Conservation (phyloP, 1,140 invertebrate species). For the Sitophilus oryzae region DNA sequence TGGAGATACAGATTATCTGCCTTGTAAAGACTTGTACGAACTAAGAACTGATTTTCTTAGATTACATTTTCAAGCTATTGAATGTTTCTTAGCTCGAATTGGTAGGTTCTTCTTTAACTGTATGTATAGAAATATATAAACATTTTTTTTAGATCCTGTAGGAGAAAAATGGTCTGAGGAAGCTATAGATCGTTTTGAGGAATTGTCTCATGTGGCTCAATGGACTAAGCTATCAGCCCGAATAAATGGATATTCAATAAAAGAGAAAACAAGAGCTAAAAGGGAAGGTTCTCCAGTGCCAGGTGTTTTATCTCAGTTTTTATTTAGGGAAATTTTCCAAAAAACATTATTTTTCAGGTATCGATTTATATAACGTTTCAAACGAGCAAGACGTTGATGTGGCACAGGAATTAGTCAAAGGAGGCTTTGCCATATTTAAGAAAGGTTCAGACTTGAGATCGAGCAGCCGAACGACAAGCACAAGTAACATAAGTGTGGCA, state of each 20-base stretch:
- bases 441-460: slow-evolving; percentile 23
- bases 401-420: slow-evolving; percentile 38
- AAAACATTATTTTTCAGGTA: slow-evolving; percentile 22
- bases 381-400: slow-evolving; percentile 38
- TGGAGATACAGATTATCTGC: slow-evolving; percentile 64
- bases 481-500: slow-evolving; percentile 33
- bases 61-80: slow-evolving; percentile 70
- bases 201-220: slow-evolving; percentile 55
- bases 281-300: slow-evolving; percentile 57
- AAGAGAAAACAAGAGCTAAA: slow-evolving; percentile 41
- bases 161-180: slow-evolving; percentile 54
- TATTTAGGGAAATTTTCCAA: too few species aligned
- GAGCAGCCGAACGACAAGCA: slow-evolving; percentile 32
- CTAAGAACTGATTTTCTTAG: slow-evolving; percentile 67
- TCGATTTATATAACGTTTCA: slow-evolving; percentile 53
- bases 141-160: slow-evolving; percentile 33
- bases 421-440: slow-evolving; percentile 37
- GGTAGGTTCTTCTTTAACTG: too few species aligned
- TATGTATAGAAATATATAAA: too few species aligned
- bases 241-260: slow-evolving; percentile 60
- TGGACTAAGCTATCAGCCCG: slow-evolving; percentile 64
- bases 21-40: slow-evolving; percentile 56
- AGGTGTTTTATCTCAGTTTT: slow-evolving; percentile 42
- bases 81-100: slow-evolving; percentile 69
- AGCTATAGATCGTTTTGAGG: slow-evolving; percentile 64